phyloP scores from a whole-genome alignment of 1,140 invertebrate species.

The Aphis gossypii region DNA sequence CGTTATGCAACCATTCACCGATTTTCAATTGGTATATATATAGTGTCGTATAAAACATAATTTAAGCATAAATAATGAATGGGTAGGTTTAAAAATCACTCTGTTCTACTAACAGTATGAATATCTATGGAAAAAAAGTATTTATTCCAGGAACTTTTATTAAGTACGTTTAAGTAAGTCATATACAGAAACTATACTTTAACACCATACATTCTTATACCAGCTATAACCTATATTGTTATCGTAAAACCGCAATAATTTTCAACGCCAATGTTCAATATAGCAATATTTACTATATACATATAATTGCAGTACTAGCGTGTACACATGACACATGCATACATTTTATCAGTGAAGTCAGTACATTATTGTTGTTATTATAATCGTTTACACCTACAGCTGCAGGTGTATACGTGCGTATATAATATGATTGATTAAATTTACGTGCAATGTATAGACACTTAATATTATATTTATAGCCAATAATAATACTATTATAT shows the following conservation, averaged over 20 bases:
- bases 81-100: not conserved
- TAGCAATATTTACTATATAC: not conserved
- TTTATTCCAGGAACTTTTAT: not conserved
- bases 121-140: not conserved
- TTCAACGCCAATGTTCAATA: not conserved
- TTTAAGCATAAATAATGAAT: not conserved
- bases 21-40: not conserved
- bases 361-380: not conserved
- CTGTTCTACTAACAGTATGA: not conserved
- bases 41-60: not conserved
- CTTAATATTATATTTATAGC: not conserved
- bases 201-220: not conserved
- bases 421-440: not conserved
- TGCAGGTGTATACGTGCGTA: not conserved
- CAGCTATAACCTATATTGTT: not conserved
- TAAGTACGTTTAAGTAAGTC: not conserved
- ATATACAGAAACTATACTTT: not conserved
- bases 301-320: not conserved
- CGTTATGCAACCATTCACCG: not conserved
- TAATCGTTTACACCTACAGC: not conserved
- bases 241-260: not conserved
- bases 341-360: not conserved
- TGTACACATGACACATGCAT: too few relatives aligned
- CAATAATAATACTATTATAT: not conserved
- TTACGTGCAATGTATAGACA: not conserved